These are phyloP conservation scores for Pseudorhiza aurosa DNA, from an alignment of 30 jellyfish, hydroid and myxozoan species.

Conservation along the genomic window DNA sequence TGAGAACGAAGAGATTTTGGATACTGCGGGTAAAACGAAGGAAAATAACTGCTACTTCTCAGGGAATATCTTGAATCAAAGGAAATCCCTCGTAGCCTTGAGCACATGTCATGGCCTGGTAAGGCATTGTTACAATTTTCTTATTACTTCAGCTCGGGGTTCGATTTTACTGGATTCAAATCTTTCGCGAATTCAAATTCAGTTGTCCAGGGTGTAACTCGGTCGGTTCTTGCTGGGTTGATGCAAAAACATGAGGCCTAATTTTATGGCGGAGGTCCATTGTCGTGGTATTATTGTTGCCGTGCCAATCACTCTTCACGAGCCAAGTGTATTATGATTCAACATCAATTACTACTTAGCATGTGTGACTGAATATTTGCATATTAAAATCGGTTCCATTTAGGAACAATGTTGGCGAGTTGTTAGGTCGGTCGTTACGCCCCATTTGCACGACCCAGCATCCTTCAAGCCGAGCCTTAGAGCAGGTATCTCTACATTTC, in stretches of 20 bases:
- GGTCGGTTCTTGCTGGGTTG: too few relatives aligned
- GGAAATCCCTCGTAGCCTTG: slow-evolving; percentile 80
- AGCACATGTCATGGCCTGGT: slow-evolving; percentile 91
- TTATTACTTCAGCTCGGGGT: too few relatives aligned
- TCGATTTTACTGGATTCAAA: too few relatives aligned
- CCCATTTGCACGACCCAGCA: too few relatives aligned
- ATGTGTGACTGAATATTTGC: not conserved
- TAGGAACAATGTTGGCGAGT: too few relatives aligned
- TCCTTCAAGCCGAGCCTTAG: too few relatives aligned
- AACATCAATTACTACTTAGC: slow-evolving; percentile 1
- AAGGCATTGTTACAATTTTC: too few relatives aligned
- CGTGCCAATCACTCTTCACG: slow-evolving; percentile 3
- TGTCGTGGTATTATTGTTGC: slow-evolving; percentile 2
- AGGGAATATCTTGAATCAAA: slow-evolving; percentile 65
- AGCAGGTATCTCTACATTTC: too few relatives aligned
- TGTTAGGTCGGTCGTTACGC: too few relatives aligned
- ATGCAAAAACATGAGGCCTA: slow-evolving; percentile 10
- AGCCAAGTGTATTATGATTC: not conserved
- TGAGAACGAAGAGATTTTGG: not conserved
- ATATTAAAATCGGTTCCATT: not conserved
- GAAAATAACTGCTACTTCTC: slow-evolving; percentile 59
- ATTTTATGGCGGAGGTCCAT: slow-evolving; percentile 4
- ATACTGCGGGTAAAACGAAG: not conserved
- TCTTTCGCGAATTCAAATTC: too few relatives aligned
- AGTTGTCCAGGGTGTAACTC: too few relatives aligned